These are phyloP conservation scores for Ceratoteleas bidentatus DNA, from an alignment of 1,140 invertebrate species.

Conservation along the genomic window DNA sequence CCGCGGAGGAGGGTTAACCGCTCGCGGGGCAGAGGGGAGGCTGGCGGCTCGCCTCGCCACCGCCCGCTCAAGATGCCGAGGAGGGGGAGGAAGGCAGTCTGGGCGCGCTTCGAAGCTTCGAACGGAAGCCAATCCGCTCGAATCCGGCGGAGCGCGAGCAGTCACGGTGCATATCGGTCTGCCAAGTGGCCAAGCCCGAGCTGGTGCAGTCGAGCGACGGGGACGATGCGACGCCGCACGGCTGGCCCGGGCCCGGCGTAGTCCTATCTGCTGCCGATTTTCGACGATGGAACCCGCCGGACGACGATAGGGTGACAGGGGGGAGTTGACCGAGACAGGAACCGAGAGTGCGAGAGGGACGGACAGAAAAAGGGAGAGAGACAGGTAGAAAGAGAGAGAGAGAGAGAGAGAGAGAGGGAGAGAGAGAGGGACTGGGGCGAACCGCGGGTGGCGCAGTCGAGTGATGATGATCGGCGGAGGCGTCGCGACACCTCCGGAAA, in stretches of 20 bases:
- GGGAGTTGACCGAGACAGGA: background rate
- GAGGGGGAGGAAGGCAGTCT: conserved; percentile 79
- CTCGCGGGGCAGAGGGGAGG: conserved; percentile 44
- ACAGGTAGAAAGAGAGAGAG: conserved; percentile 12
- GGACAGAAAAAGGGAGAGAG: conserved; percentile 2
- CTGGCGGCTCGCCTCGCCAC: conserved; percentile 50
- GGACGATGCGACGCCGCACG: conserved; percentile 5
- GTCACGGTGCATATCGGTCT: conserved; percentile 62
- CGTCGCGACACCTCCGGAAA: conserved; percentile 78
- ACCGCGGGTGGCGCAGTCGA: conserved; percentile 38
- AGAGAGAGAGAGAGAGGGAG: conserved; percentile 15
- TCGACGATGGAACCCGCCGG: conserved; percentile 8
- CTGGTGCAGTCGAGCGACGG: conserved; percentile 14
- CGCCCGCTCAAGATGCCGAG: conserved; percentile 57
- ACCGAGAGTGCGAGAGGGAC: conserved; percentile 5
- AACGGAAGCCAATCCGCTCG: conserved; percentile 81
- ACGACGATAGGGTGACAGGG: conserved; percentile 33
- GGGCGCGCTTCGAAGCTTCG: conserved; percentile 78
- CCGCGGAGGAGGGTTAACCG: conserved; percentile 56
- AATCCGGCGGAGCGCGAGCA: conserved; percentile 80
- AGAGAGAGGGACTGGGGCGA: conserved; percentile 13
- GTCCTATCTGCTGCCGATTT: conserved; percentile 9
- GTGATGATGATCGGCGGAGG: conserved; percentile 81
- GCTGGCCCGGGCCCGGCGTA: conserved; percentile 4
- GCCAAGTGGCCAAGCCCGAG: conserved; percentile 15